Evolutionary conservation across 2,113 vertebrate species (phyloP).

Genomic region (Megalops atlanticus): DNA sequence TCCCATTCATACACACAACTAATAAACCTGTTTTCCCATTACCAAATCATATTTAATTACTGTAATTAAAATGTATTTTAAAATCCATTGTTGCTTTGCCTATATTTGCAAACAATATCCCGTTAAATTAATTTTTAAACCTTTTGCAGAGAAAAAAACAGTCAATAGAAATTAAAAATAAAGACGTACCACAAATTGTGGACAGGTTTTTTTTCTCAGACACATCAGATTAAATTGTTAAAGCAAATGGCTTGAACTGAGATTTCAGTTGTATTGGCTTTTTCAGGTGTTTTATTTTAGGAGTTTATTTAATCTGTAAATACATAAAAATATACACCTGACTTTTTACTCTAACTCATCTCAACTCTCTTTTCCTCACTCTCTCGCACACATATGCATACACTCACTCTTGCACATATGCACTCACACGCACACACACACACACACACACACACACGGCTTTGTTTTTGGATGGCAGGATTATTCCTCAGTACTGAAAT

Average conservation of each 20-base stretch:
- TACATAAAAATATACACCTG: background rate
- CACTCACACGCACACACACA: slow-evolving; percentile 32
- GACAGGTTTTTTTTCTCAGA: too few relatives aligned
- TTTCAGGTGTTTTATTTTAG: background rate
- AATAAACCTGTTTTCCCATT: too few relatives aligned
- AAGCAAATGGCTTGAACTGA: background rate
- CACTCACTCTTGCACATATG: background rate
- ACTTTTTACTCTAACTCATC: too few relatives aligned
- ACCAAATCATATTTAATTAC: too few relatives aligned
- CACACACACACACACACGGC: slow-evolving; percentile 17
- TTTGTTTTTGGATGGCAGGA: background rate
- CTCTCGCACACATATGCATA: background rate
- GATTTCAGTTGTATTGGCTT: background rate
- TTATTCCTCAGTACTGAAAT: background rate
- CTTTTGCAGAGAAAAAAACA: too few relatives aligned
- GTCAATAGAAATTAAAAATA: too few relatives aligned
- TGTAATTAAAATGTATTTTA: too few relatives aligned
- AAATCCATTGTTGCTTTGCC: too few relatives aligned
- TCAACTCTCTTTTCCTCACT: background rate
- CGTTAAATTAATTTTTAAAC: too few relatives aligned
- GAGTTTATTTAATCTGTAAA: background rate
- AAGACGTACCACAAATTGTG: too few relatives aligned
- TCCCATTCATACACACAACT: too few relatives aligned
- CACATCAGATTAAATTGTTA: background rate
- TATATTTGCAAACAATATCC: too few relatives aligned